Evolutionary conservation across 2,888 invertebrate species (phyloP), one percentile per base, ranked within the genome.

Genomic region (Xestia c-nigrum): DNA sequence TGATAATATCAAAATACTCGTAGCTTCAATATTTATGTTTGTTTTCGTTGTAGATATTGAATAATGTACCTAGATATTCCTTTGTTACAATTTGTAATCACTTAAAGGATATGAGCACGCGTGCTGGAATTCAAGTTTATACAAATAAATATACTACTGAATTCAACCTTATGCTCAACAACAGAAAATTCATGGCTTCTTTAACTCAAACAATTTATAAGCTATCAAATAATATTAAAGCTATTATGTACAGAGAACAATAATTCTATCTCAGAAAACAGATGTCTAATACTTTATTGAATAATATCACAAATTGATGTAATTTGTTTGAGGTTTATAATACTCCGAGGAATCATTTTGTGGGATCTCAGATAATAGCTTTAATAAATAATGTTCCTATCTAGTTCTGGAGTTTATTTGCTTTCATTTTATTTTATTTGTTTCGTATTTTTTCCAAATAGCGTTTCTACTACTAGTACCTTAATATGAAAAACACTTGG

Each of bases 281-380:
- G 40, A 68, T 80, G 31, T 55, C 43, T 63, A 61, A n/a, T 82
- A 40, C 40, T 83, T 55, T 66, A 80, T 83, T 80, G 77, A 83
- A 66, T 76, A 61, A 70, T 47, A 66, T 16, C 66, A 66, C 38
- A 80, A 83, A 80, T 76, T 76, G 66, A 67, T 70, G 40, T 43
- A 24, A 76, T 76, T 70, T n/a, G 38, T 76, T 68, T 24, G 52
- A 50, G 69, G 65, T 38, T 67, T 76, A 68, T 47, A 76, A 55
- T 70, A 66, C 69, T 31, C 14, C 5, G 52, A 38, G 55, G 55
- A n/a, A 76, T 63, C 43, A 21, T 83, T 77, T 70, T 67, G 43
- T 70, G 24, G 40, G 69, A 55, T 47, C 14, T 50, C 43, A n/a
- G 19, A 46, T 70, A 61, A 70, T 50, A 50, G 38, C 59, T 14